phyloP scores from a whole-genome alignment of 2,797 vertebrate genomes.

The Prunella strophiata region DNA sequence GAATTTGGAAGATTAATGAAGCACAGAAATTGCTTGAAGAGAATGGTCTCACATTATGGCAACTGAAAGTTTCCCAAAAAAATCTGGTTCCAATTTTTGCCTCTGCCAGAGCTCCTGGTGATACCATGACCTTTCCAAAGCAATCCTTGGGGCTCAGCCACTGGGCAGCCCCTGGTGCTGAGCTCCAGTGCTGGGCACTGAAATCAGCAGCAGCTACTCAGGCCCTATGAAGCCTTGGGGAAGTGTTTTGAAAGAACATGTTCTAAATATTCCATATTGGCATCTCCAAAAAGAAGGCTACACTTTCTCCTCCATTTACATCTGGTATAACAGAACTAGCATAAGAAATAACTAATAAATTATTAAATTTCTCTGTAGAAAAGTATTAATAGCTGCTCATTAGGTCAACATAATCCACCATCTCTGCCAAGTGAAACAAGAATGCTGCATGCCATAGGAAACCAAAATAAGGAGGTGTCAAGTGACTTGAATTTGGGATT shows the following conservation, averaged over 20 bases:
- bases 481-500: background rate
- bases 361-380: background rate
- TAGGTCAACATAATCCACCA: background rate
- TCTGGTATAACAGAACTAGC: background rate
- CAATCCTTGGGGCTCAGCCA: background rate
- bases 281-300: background rate
- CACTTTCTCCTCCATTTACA: background rate
- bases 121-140: background rate
- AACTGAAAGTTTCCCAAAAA: background rate
- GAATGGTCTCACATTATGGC: background rate
- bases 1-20: constrained; percentile 42
- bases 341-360: background rate
- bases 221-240: background rate
- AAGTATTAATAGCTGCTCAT: background rate
- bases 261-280: background rate
- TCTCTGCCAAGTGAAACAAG: background rate
- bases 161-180: background rate
- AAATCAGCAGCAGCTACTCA: background rate
- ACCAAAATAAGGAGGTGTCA: background rate
- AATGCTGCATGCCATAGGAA: background rate
- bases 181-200: background rate
- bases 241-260: background rate
- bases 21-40: constrained; percentile 13
- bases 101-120: background rate
- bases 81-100: background rate